Percentiles rank a stretch among this genome's conserved stretches.
Conservation (phyloP, 64 coral and sea anemone genomes). For the Pocillopora verrucosa region DNA sequence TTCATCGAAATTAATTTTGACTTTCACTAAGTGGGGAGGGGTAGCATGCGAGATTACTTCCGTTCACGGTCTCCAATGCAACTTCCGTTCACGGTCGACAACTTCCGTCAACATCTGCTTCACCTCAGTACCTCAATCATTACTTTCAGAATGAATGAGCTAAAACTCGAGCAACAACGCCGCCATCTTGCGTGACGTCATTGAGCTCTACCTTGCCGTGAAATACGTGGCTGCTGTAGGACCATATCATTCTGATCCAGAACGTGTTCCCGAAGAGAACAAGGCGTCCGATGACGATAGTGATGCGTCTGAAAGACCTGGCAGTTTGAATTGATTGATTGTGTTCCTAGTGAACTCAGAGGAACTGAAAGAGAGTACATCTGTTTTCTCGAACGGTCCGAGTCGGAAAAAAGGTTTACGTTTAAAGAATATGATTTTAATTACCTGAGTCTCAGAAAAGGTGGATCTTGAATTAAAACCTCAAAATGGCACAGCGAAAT, state of each 20-base stretch:
- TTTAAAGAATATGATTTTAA: not conserved
- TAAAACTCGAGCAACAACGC: not conserved
- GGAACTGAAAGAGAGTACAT: not conserved
- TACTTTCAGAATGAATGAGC: no score
- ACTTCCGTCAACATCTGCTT: no score
- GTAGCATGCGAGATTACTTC: no score
- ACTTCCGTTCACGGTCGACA: no score
- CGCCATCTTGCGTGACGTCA: constrained; percentile 18
- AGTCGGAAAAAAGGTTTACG: constrained; percentile 3
- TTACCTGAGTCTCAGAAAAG: no score
- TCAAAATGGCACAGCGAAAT: no score
- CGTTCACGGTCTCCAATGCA: no score
- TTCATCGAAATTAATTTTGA: no score
- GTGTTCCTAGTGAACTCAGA: not conserved
- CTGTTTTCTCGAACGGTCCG: not conserved
- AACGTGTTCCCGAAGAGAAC: constrained; percentile 5
- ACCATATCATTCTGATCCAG: not conserved
- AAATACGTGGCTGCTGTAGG: not conserved
- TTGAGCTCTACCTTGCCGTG: not conserved
- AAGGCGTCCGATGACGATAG: constrained; percentile 2
- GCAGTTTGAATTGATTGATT: not conserved
- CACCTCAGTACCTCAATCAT: no score
- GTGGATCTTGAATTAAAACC: no score
- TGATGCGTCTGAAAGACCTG: not conserved
- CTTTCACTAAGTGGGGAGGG: no score